Percentiles rank a stretch among this genome's conserved stretches.
These are phyloP conservation scores for Perdita meconis DNA, from an alignment of 2,888 invertebrate genomes.

Conservation along the genomic window DNA sequence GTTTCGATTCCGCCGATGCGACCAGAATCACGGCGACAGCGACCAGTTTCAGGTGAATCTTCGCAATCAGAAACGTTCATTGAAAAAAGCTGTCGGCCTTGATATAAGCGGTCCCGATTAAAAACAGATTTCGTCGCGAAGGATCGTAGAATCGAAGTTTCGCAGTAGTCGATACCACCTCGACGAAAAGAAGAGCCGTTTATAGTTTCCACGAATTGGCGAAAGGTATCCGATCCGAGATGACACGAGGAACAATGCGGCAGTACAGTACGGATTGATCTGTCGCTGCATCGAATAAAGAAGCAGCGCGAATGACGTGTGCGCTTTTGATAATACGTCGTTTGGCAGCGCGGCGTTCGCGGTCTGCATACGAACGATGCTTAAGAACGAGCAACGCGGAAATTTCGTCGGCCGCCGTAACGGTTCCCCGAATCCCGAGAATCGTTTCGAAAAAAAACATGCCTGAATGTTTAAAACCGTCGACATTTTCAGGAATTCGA, in stretches of 20 bases:
- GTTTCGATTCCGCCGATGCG: constrained; percentile 49
- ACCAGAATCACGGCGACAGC: constrained; percentile 34
- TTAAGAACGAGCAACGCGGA: constrained; percentile 43
- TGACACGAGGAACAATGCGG: constrained; percentile 35
- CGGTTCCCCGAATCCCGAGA: constrained; percentile 33
- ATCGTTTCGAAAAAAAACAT: constrained; percentile 31
- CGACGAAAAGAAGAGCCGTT: not conserved
- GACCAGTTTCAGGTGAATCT: constrained; percentile 38
- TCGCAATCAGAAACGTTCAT: constrained; percentile 4
- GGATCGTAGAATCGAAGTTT: not conserved
- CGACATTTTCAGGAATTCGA: too few relatives aligned
- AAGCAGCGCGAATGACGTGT: constrained; percentile 25
- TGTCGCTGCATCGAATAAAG: constrained; percentile 29
- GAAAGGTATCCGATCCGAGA: not conserved
- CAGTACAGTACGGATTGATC: constrained; percentile 19
- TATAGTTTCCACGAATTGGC: not conserved
- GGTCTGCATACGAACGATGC: constrained; percentile 45
- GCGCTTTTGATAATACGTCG: constrained; percentile 40
- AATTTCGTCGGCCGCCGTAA: constrained; percentile 34
- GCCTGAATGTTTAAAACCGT: not conserved
- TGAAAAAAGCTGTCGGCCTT: not conserved
- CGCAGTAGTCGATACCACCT: not conserved
- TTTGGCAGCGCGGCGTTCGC: constrained; percentile 36
- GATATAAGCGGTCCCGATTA: not conserved
- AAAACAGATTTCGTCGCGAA: not conserved